Percentiles rank a stretch among this genome's conserved stretches.
Conservation (phyloP, 2,113 vertebrate species). For the Chiloscyllium plagiosum region DNA sequence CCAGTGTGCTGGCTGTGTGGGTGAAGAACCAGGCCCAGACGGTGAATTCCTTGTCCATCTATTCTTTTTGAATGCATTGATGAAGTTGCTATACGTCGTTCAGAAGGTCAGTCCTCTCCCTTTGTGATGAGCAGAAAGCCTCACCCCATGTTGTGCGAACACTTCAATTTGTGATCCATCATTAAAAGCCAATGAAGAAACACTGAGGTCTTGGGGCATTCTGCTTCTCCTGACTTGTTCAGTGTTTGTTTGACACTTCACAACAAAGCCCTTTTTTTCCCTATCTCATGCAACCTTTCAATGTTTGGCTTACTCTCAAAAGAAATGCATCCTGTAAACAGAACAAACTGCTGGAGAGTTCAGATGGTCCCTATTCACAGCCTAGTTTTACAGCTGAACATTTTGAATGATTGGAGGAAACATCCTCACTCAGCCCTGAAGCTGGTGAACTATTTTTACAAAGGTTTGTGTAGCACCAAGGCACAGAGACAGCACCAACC, state of each 20-base stretch:
- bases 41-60: background rate
- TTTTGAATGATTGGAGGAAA: constrained; percentile 4
- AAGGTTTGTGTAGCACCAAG: background rate
- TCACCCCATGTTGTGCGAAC: background rate
- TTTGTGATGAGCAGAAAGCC: background rate
- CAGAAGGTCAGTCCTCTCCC: background rate
- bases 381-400: background rate
- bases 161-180: constrained; percentile 27
- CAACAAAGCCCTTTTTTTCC: background rate
- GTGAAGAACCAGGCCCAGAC: background rate
- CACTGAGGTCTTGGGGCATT: background rate
- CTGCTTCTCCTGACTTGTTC: background rate
- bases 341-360: constrained; percentile 5
- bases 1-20: background rate
- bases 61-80: background rate
- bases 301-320: background rate
- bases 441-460: background rate
- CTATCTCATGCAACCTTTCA: background rate
- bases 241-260: background rate
- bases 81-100: background rate
- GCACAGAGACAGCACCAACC: background rate
- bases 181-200: background rate
- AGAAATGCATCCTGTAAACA: background rate
- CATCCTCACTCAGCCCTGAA: background rate
- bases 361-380: constrained; percentile 22